Percentiles rank a stretch among this genome's conserved stretches.
phyloP scores from a whole-genome alignment of 2,113 vertebrate species.

The Dromas ardeola region DNA sequence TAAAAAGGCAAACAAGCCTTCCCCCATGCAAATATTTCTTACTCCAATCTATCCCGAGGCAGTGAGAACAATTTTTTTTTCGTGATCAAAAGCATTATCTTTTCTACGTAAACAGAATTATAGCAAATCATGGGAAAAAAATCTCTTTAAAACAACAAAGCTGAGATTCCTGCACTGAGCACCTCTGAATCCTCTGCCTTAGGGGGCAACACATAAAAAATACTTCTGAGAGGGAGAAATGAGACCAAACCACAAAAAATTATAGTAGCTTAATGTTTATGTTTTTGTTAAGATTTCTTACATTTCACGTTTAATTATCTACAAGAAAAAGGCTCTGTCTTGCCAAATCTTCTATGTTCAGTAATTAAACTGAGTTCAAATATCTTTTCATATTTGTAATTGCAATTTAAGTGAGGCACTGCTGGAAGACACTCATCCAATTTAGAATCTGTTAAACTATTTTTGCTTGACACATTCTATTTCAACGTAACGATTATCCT shows the following conservation, averaged over 20 bases:
- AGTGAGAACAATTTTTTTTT: neutral
- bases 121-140: neutral
- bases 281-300: constrained; percentile 8
- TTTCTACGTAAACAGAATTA: neutral
- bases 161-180: neutral
- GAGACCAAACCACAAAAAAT: neutral
- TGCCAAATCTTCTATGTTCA: neutral
- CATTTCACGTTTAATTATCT: neutral
- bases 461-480: neutral
- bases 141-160: neutral
- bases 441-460: neutral
- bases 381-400: neutral
- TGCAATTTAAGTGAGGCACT: neutral
- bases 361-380: constrained; percentile 16
- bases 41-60: neutral
- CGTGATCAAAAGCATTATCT: neutral
- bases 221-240: neutral
- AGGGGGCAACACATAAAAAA: neutral
- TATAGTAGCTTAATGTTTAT: neutral
- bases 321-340: neutral
- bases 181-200: neutral
- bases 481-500: neutral
- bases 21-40: neutral
- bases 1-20: neutral
- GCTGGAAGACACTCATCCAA: neutral